Evolutionary conservation across 2,113 vertebrate species (phyloP).

Genomic region (Pelmatolapia mariae): DNA sequence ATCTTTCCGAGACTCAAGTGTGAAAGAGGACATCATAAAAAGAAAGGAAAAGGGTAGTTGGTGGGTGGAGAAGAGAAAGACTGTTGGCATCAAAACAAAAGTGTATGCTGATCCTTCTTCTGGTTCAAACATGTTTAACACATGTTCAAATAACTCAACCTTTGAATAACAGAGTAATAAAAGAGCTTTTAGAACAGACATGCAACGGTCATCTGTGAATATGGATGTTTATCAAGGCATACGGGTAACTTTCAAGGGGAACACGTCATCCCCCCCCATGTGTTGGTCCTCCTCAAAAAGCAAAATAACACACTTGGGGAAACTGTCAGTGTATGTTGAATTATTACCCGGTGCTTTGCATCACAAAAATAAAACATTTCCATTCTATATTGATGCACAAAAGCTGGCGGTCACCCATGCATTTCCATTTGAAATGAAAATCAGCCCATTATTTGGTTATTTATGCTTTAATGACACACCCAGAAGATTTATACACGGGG

Average conservation of each 20-base stretch:
- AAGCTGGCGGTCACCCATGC: neutral
- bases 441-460: neutral
- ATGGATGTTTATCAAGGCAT: neutral
- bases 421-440: neutral
- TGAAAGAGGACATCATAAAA: neutral
- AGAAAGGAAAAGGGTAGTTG: conserved; percentile 49
- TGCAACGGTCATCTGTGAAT: neutral
- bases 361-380: neutral
- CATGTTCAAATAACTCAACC: neutral
- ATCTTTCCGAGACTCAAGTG: neutral
- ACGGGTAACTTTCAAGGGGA: neutral
- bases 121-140: neutral
- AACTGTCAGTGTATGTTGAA: neutral
- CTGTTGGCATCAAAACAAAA: neutral
- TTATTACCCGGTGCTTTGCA: neutral
- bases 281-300: neutral
- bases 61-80: conserved; percentile 37
- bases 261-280: neutral
- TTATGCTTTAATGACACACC: neutral
- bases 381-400: neutral
- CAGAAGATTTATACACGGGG: neutral
- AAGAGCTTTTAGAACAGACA: no score
- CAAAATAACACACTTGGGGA: neutral
- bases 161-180: neutral
- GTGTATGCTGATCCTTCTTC: neutral